A percentile compares a stretch with the other conserved stretches of the same genome.
These are phyloP conservation scores for Aromia moschata DNA, from an alignment of 2,888 invertebrate genomes.

Conservation along the genomic window DNA sequence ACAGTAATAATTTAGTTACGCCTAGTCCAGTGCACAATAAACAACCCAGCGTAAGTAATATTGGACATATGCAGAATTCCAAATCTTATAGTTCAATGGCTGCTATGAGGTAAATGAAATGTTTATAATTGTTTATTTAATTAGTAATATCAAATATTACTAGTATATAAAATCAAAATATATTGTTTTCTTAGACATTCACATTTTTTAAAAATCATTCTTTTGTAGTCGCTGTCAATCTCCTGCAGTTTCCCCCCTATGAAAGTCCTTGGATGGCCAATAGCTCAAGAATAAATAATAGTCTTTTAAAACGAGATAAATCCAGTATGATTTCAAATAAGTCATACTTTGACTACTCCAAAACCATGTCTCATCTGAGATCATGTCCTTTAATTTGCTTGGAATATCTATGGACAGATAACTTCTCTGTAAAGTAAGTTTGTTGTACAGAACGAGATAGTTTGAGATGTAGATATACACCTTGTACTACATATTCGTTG, in stretches of 20 bases:
- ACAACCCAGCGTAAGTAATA: constrained; percentile 44
- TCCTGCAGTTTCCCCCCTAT: constrained; percentile 56
- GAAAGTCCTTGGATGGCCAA: constrained; percentile 54
- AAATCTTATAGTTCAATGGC: constrained; percentile 66
- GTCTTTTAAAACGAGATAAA: constrained; percentile 25
- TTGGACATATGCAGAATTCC: constrained; percentile 53
- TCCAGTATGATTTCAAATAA: constrained; percentile 57
- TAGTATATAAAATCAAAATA: neutral
- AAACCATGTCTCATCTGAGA: constrained; percentile 50
- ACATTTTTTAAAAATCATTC: no score
- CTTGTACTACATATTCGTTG: no score
- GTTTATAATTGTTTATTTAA: no score
- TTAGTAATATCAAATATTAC: no score
- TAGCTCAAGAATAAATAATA: constrained; percentile 50
- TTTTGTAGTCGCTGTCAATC: constrained; percentile 65
- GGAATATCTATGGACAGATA: constrained; percentile 91
- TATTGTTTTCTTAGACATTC: neutral
- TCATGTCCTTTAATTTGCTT: constrained; percentile 86
- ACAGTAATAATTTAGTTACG: constrained; percentile 43
- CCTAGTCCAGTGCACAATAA: constrained; percentile 54
- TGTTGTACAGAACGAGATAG: no score
- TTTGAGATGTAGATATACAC: no score
- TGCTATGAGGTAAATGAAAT: constrained; percentile 59
- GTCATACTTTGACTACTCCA: constrained; percentile 53
- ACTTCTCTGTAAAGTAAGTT: constrained; percentile 53